Base-by-base conservation (phyloP, 2,888 invertebrate genomes). In the Cantharis lateralis region DNA sequence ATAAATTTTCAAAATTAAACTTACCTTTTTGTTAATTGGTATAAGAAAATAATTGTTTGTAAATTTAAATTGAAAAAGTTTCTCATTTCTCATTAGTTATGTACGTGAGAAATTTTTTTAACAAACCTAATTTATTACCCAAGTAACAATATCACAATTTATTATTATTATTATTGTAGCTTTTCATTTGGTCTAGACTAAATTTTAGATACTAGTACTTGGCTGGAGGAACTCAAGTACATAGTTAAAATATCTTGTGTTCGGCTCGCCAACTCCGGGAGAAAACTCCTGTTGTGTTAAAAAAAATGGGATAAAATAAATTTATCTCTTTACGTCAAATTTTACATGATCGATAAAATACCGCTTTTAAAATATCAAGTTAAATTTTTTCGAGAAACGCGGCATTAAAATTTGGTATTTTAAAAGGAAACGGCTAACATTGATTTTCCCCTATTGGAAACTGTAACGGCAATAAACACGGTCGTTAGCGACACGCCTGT, bases 401-500 rank as follows among this genome's bases (percentile, higher is more conserved):
- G 63, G 63, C 63, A 66, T 20, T 18, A 66, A 66, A 66, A 48
- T 24, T 66, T 66, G 20, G 64, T 66, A 20, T 18, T 20, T 48
- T 20, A 66, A 66, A 20, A 66, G 20, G 20, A n/a, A 66, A 66
- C 64, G 24, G 18, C 24, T 66, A 20, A 66, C 64, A 66, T 66
- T 66, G 64, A 66, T 66, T 66, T 66, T 66, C 18, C 48, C 20
- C 20, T 66, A 66, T 66, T 66, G 64, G 20, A 66, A 66, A 24
- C 20, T 18, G 64, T 66, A 66, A 66, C 24, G 16, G 64, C 64
- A 20, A 66, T 66, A 66, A 66, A 66, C 64, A 66, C 64, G 64
- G 64, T 66, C 64, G 64, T 66, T 66, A 66, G 24, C 64, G 64
- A 66, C 64, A 66, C 64, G 64, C 64, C 64, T 20, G 64, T 18